A percentile compares a stretch with the other conserved stretches of the same genome.
phyloP scores from a whole-genome alignment of 2,797 vertebrate species.

The Urophycis tenuis region DNA sequence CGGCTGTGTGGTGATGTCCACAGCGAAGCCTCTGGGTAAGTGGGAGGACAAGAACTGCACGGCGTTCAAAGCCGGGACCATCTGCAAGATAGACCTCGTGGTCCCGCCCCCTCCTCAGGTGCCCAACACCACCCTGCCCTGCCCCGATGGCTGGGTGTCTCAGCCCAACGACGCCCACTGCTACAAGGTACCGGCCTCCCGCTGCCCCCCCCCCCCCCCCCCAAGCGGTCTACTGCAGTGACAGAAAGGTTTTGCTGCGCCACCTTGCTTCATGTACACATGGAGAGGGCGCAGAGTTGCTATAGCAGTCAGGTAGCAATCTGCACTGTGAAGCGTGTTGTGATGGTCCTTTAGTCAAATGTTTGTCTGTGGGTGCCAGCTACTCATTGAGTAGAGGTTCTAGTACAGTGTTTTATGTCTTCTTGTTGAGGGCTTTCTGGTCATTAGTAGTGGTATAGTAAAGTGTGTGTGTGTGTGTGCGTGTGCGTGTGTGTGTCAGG shows the following conservation, averaged over 20 bases:
- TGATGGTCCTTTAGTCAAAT: too few species aligned
- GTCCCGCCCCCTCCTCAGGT: constrained; percentile 60
- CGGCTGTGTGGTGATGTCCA: constrained; percentile 81
- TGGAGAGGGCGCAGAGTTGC: too few species aligned
- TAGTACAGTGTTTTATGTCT: too few species aligned
- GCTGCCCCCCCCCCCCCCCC: too few species aligned
- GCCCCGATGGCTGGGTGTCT: constrained; percentile 80
- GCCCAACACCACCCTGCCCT: constrained; percentile 65
- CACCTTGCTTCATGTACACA: too few species aligned
- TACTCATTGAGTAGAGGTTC: too few species aligned
- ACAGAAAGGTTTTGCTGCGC: not conserved
- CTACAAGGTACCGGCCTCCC: constrained; percentile 78
- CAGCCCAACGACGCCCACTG: constrained; percentile 68
- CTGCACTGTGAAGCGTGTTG: too few species aligned
- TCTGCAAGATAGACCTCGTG: constrained; percentile 78
- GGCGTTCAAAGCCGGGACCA: constrained; percentile 78
- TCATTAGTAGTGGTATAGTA: not conserved
- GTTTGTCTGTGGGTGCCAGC: too few species aligned
- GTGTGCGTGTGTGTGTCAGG: constrained; percentile 54
- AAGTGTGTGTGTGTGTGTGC: not conserved
- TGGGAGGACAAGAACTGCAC: constrained; percentile 86
- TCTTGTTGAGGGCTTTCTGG: too few species aligned
- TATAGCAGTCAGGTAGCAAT: too few species aligned
- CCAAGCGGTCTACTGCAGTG: too few species aligned
- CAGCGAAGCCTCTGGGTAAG: constrained; percentile 73